Evolutionary conservation across 2,797 vertebrate genomes (phyloP).

Genomic region (Poeciliopsis paucimaculata): DNA sequence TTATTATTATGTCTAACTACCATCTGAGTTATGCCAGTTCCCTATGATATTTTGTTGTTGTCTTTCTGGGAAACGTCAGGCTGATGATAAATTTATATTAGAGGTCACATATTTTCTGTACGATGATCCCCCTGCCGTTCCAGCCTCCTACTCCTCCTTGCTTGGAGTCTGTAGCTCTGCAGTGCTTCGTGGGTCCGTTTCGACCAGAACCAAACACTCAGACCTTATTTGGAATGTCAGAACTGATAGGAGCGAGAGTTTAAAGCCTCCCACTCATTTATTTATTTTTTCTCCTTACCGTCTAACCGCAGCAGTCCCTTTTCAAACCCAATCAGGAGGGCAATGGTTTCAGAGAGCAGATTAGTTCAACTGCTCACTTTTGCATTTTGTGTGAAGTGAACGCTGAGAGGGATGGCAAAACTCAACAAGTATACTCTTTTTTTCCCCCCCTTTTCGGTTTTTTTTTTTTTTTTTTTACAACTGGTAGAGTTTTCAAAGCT

Average conservation of each 20-base stretch:
- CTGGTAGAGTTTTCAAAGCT: constrained; percentile 54
- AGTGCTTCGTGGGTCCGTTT: constrained; percentile 68
- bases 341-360: constrained; percentile 57
- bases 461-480: constrained; percentile 36
- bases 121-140: constrained; percentile 40
- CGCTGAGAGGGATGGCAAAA: constrained; percentile 59
- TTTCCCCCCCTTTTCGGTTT: neutral
- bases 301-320: constrained; percentile 45
- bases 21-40: constrained; percentile 42
- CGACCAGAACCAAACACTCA: constrained; percentile 69
- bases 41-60: constrained; percentile 60
- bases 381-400: constrained; percentile 53
- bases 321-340: constrained; percentile 34
- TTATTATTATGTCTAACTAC: constrained; percentile 3
- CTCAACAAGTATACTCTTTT: constrained; percentile 54
- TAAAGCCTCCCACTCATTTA: constrained; percentile 72
- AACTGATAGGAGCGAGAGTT: constrained; percentile 79
- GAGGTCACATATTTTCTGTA: constrained; percentile 74
- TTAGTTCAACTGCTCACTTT: constrained; percentile 51
- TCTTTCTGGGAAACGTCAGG: constrained; percentile 75
- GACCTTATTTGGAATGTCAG: constrained; percentile 84
- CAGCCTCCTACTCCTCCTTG: constrained; percentile 39
- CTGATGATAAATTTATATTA: constrained; percentile 72
- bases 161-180: constrained; percentile 67
- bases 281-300: constrained; percentile 58